phyloP scores from a whole-genome alignment of 2,113 vertebrate species.

The Edolisoma coerulescens region DNA sequence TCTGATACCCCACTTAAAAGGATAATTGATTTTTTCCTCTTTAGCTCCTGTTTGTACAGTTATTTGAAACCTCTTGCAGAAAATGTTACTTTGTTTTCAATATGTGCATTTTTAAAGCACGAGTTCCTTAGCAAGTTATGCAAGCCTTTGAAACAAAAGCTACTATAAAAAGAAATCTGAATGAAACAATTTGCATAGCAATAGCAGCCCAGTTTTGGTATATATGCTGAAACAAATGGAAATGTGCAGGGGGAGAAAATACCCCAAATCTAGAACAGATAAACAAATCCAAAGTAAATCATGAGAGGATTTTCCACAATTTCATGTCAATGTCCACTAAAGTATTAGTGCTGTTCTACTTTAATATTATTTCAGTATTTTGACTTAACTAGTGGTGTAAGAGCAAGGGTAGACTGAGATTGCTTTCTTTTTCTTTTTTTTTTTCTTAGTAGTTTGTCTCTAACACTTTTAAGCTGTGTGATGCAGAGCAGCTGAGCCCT shows the following conservation, averaged over 20 bases:
- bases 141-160: conserved; percentile 38
- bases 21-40: conserved; percentile 16
- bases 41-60: not conserved
- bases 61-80: conserved; percentile 27
- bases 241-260: not conserved
- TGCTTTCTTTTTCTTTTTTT: not conserved
- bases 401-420: not conserved
- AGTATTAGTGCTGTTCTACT: not conserved
- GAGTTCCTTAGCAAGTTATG: not conserved
- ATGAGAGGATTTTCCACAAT: not conserved
- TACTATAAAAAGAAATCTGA: conserved; percentile 1
- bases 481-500: not conserved
- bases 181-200: conserved; percentile 27
- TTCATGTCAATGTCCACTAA: not conserved
- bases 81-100: conserved; percentile 28
- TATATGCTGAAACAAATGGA: not conserved
- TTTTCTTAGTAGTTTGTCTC: not conserved
- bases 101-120: not conserved
- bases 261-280: not conserved
- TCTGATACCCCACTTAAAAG: conserved; percentile 1
- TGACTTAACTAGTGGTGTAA: not conserved
- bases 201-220: not conserved
- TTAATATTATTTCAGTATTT: not conserved
- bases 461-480: not conserved
- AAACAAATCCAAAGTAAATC: not conserved